phyloP scores from a whole-genome alignment of 1,140 invertebrate species.

The Ylistrum balloti region DNA sequence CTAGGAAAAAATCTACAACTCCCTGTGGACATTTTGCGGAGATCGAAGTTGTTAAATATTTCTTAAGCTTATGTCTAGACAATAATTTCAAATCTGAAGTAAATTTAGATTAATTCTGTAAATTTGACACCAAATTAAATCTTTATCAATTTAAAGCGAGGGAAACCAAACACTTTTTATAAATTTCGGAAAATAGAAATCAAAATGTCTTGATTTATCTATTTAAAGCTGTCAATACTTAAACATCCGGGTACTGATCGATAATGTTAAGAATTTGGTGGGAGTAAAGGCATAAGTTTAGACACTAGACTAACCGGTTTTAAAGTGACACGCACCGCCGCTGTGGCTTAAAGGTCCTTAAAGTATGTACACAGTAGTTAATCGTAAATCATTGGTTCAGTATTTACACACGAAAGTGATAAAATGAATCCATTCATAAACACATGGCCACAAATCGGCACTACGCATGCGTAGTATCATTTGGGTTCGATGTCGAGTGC shows the following conservation, averaged over 20 bases:
- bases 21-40: background rate
- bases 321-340: background rate
- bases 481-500: background rate
- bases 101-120: too few species aligned
- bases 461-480: background rate
- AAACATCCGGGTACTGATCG: background rate
- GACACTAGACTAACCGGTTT: slow-evolving; percentile 10
- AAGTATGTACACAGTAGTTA: slow-evolving; percentile 28
- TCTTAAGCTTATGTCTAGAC: too few species aligned
- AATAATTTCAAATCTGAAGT: too few species aligned
- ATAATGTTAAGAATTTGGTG: background rate
- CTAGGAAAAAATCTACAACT: background rate
- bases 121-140: too few species aligned
- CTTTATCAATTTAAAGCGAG: too few species aligned
- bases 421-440: slow-evolving; percentile 7
- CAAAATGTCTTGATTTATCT: too few species aligned
- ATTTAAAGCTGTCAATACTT: background rate
- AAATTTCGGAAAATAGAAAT: too few species aligned
- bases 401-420: slow-evolving; percentile 28
- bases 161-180: too few species aligned
- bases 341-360: background rate
- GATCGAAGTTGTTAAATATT: too few species aligned
- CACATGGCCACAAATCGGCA: background rate
- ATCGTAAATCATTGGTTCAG: background rate
- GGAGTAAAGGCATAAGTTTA: background rate